These are phyloP conservation scores for Aulostomus chinensis DNA, from an alignment of 2,797 vertebrate species.

Conservation along the genomic window DNA sequence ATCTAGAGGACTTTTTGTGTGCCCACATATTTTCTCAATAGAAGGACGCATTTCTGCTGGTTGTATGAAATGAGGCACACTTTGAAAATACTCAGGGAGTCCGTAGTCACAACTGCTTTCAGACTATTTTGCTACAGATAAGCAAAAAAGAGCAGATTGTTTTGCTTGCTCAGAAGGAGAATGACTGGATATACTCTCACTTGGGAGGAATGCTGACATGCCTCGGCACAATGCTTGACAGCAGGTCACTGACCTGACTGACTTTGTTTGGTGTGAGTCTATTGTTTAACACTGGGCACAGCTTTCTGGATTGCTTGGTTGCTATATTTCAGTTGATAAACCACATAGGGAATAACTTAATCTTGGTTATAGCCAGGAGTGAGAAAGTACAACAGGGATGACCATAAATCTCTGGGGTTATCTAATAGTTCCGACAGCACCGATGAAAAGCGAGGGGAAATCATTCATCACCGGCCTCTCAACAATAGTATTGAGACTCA, in stretches of 20 bases:
- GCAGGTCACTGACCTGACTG: conserved; percentile 61
- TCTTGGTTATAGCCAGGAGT: conserved; percentile 44
- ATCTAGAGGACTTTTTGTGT: no score
- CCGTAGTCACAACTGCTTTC: conserved; percentile 26
- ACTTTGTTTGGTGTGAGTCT: conserved; percentile 63
- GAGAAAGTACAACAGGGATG: conserved; percentile 34
- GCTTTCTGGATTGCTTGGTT: conserved; percentile 54
- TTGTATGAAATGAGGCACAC: conserved; percentile 12
- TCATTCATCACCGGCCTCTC: conserved; percentile 69
- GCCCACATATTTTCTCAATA: not conserved
- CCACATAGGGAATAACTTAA: conserved; percentile 56
- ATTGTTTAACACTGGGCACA: conserved; percentile 58
- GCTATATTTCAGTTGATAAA: conserved; percentile 65
- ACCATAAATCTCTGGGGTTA: conserved; percentile 72
- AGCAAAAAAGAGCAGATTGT: conserved; percentile 49
- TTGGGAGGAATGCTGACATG: conserved; percentile 57
- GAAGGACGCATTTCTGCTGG: conserved; percentile 4
- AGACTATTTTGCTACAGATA: conserved; percentile 41
- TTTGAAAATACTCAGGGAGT: conserved; percentile 9
- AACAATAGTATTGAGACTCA: conserved; percentile 55
- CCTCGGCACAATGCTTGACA: conserved; percentile 48
- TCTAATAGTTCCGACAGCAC: conserved; percentile 63
- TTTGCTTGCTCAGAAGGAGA: conserved; percentile 43
- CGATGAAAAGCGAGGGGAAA: conserved; percentile 57
- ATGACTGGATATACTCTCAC: conserved; percentile 47